phyloP scores from a whole-genome alignment of 2,888 invertebrate species.

The Trimorus sp. region DNA sequence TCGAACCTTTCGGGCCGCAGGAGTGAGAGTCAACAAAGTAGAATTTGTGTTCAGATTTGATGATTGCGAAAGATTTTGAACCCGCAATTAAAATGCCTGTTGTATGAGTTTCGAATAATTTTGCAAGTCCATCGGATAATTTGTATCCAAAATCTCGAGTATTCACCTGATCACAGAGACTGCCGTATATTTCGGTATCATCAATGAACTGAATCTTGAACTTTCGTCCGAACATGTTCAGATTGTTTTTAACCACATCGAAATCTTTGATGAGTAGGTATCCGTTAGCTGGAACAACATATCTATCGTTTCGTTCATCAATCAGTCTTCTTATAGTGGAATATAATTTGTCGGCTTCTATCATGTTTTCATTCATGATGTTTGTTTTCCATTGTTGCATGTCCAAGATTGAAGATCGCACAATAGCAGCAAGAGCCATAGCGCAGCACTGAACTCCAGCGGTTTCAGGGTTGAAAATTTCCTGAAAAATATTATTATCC shows the following conservation, averaged over 20 bases:
- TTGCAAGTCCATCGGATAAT: conserved; percentile 19
- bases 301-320: conserved; percentile 3
- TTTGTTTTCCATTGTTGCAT: conserved; percentile 18
- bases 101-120: conserved; percentile 29
- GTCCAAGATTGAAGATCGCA: conserved; percentile 16
- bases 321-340: conserved; percentile 7
- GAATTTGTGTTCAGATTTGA: conserved; percentile 11
- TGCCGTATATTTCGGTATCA: conserved; percentile 25
- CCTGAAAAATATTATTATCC: conserved; percentile 7
- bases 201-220: conserved; percentile 19
- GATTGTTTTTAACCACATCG: conserved; percentile 12
- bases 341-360: conserved; percentile 34
- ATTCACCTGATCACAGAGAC: conserved; percentile 16
- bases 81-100: conserved; percentile 33
- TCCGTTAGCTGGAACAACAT: conserved; percentile 14
- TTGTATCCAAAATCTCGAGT: conserved; percentile 16
- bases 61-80: conserved; percentile 31
- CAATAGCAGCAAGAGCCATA: conserved; percentile 30
- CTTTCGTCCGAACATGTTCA: conserved; percentile 15
- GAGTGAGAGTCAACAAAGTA: conserved; percentile 38
- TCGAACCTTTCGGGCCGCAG: conserved; percentile 34
- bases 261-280: conserved; percentile 17
- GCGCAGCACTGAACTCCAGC: conserved; percentile 34
- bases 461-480: conserved; percentile 5
- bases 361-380: conserved; percentile 28